These are phyloP conservation scores for Kradibia gibbosae DNA, from an alignment of 1,140 invertebrate genomes.

Conservation along the genomic window DNA sequence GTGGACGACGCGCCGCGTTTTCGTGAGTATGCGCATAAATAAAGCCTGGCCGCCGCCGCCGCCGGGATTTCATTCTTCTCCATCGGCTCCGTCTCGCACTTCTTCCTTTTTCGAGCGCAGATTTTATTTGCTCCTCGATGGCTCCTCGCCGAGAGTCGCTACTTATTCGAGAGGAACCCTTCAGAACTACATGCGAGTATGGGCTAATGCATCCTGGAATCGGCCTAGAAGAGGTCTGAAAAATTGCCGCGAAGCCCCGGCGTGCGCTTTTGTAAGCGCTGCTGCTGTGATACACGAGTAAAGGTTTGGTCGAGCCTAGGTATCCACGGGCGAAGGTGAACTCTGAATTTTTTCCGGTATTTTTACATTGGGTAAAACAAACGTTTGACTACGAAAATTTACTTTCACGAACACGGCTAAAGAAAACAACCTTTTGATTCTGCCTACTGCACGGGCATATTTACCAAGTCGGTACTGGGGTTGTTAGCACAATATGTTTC, in stretches of 20 bases:
- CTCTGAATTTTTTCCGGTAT: background rate
- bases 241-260: background rate
- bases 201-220: background rate
- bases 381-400: background rate
- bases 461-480: background rate
- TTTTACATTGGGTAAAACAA: background rate
- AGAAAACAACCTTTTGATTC: background rate
- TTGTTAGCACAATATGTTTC: background rate
- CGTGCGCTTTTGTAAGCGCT: background rate
- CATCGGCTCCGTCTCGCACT: background rate
- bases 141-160: background rate
- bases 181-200: background rate
- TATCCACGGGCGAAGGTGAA: background rate
- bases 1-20: constrained; percentile 11
- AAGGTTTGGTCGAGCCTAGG: no score
- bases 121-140: constrained; percentile 17
- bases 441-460: background rate
- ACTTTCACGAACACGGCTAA: background rate
- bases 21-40: constrained; percentile 24
- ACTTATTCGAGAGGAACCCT: background rate
- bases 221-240: background rate
- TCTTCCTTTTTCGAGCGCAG: background rate
- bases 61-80: constrained; percentile 15
- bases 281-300: background rate
- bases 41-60: background rate